phyloP scores from a whole-genome alignment of 2,113 vertebrate genomes.

The Circaetus gallicus region DNA sequence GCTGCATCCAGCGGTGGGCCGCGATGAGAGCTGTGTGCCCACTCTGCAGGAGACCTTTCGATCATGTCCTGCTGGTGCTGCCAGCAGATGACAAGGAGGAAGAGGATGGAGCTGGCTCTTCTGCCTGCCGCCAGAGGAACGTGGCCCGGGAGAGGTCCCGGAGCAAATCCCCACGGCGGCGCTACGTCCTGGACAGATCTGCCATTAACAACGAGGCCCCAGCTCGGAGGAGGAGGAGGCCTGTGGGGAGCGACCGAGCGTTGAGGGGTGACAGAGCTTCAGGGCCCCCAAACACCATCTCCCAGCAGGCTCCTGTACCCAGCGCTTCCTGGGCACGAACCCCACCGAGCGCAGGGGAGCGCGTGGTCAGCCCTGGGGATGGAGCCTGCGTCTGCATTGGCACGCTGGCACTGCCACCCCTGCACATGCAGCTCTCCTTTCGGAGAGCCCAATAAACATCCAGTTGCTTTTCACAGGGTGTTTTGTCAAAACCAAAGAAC shows the following conservation, averaged over 20 bases:
- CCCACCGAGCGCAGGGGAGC: rapidly evolving
- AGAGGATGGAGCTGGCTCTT: neutral
- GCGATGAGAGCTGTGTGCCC: neutral
- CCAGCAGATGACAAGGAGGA: neutral
- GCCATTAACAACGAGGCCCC: too few relatives aligned
- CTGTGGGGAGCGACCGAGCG: rapidly evolving
- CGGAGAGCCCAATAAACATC: rapidly evolving
- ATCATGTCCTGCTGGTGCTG: neutral
- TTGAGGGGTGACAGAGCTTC: neutral
- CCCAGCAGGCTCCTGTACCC: neutral
- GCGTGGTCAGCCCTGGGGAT: neutral
- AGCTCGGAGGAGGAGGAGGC: neutral
- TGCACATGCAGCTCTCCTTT: neutral
- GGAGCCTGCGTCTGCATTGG: rapidly evolving
- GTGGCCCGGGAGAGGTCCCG: neutral
- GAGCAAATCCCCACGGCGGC: rapidly evolving
- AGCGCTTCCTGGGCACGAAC: rapidly evolving
- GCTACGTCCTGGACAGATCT: rapidly evolving
- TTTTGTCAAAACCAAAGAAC: neutral
- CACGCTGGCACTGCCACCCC: neutral
- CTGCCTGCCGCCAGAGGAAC: rapidly evolving
- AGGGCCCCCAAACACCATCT: neutral
- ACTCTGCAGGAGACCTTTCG: neutral
- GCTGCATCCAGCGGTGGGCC: neutral
- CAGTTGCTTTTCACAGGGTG: neutral